phyloP scores from a whole-genome alignment of 2,113 vertebrate species.

The Oryzias melastigma region DNA sequence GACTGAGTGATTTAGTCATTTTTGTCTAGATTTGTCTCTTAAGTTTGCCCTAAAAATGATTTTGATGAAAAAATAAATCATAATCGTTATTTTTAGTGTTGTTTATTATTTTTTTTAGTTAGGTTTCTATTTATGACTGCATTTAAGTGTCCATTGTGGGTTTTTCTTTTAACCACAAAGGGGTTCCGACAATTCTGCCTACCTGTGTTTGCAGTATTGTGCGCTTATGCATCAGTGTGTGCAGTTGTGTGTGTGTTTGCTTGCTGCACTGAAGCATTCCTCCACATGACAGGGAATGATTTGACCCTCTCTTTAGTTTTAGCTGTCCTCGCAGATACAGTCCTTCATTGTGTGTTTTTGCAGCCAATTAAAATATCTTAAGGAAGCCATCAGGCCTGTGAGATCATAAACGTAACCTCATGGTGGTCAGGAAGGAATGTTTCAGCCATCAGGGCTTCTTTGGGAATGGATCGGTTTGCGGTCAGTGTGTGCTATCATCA shows the following conservation, averaged over 20 bases:
- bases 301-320: background rate
- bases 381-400: background rate
- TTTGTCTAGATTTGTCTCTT: too few species aligned
- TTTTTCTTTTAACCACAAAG: too few species aligned
- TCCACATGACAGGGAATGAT: slow-evolving; percentile 20
- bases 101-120: too few species aligned
- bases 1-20: too few species aligned
- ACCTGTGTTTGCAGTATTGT: too few species aligned
- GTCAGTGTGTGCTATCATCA: slow-evolving; percentile 10
- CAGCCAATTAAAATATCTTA: slow-evolving; percentile 13
- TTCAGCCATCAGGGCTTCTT: slow-evolving; percentile 4
- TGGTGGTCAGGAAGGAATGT: slow-evolving; percentile 2
- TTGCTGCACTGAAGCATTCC: slow-evolving; percentile 18
- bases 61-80: too few species aligned
- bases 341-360: slow-evolving; percentile 13
- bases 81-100: too few species aligned
- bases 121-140: too few species aligned
- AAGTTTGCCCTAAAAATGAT: too few species aligned
- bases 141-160: too few species aligned
- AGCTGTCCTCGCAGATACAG: slow-evolving; percentile 9
- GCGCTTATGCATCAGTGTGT: background rate
- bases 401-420: background rate
- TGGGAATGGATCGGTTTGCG: slow-evolving; percentile 8
- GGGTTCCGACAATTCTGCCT: too few species aligned
- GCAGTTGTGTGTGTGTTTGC: slow-evolving; percentile 4